Base-by-base conservation (phyloP, 2,113 vertebrate genomes). In the Callospermophilus lateralis region DNA sequence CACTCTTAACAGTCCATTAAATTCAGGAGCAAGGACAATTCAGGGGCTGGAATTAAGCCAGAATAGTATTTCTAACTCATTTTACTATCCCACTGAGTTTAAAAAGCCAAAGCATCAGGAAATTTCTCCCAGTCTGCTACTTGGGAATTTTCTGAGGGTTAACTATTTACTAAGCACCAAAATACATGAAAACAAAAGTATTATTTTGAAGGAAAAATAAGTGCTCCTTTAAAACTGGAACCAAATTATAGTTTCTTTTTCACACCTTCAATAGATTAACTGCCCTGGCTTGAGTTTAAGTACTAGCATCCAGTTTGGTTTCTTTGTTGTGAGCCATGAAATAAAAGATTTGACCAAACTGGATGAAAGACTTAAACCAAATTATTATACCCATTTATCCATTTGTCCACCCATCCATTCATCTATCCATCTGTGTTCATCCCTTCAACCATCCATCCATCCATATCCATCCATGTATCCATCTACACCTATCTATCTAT, bases 201-300 rank as follows among this genome's bases (percentile, higher is more conserved):
- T 1, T 51, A 73, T 84, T 93, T 91, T 83, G 42, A 95, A 92
- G 51, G 73, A 88, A 34, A 51, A 93, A 77, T 45, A 96, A 61
- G 7, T 81, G 6, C 11, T 67, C 63, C 79, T 96, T 81, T 70
- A 90, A 77, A 94, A 37, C 24, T 77, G 20, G 74, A 96, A 77
- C 76, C 32, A 92, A 83, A 80, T 76, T n/a, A 84, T 55, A 34
- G 48, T 67, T 94, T 96, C n/a, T 28, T 93, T 89, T 28, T 97
- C 78, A 93, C 0, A 86, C 24, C 30, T 79, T 93, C 74, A 80
- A 51, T 6, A n/a, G 17, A 77, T 61, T 94, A 90, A 79, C 32
- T 16, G 84, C 37, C 45, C 19, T 68, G 13, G 26, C 32, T 90
- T 93, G 76, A 85, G 45, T 63, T 83, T 85, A 17, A 70, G 34